Evolutionary conservation across 92 coral and sea anemone species (phyloP).

Genomic region (Palythoa grandiflora): DNA sequence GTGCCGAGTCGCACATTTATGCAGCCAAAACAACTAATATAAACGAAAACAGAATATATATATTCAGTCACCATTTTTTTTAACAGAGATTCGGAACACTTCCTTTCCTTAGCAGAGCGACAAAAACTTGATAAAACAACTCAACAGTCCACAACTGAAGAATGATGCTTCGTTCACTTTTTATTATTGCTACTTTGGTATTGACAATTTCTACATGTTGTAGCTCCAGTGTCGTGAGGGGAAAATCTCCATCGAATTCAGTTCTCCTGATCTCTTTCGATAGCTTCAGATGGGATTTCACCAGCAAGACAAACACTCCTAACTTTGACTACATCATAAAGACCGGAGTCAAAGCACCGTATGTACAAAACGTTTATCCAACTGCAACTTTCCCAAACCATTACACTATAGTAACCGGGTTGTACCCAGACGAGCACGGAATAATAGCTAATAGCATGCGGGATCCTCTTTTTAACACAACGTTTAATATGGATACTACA

Average conservation of each 20-base stretch:
- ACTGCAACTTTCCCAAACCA: slow-evolving; percentile 89
- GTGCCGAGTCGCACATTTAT: not conserved
- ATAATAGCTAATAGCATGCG: slow-evolving; percentile 87
- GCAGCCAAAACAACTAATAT: not conserved
- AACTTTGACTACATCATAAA: slow-evolving; percentile 76
- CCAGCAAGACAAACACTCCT: slow-evolving; percentile 77
- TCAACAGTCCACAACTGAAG: not conserved
- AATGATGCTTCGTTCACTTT: not conserved
- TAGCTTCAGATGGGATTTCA: slow-evolving; percentile 94
- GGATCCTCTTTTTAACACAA: slow-evolving; percentile 72
- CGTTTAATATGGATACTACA: slow-evolving; percentile 69
- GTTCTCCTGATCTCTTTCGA: slow-evolving; percentile 87
- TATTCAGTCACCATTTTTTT: not conserved
- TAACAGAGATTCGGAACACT: not conserved
- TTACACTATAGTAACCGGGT: slow-evolving; percentile 85
- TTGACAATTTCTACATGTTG: not conserved
- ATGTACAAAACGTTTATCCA: slow-evolving; percentile 79
- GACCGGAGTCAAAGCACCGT: slow-evolving; percentile 80
- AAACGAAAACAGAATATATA: no score
- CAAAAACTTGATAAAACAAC: no score
- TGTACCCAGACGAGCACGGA: slow-evolving; percentile 92
- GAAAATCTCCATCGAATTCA: not conserved
- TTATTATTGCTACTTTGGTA: not conserved
- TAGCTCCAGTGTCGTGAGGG: not conserved
- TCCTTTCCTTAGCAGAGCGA: not conserved